Percentiles rank a stretch among this genome's conserved stretches.
phyloP scores from a whole-genome alignment of 1,140 invertebrate species.

The Pollicipes pollicipes region DNA sequence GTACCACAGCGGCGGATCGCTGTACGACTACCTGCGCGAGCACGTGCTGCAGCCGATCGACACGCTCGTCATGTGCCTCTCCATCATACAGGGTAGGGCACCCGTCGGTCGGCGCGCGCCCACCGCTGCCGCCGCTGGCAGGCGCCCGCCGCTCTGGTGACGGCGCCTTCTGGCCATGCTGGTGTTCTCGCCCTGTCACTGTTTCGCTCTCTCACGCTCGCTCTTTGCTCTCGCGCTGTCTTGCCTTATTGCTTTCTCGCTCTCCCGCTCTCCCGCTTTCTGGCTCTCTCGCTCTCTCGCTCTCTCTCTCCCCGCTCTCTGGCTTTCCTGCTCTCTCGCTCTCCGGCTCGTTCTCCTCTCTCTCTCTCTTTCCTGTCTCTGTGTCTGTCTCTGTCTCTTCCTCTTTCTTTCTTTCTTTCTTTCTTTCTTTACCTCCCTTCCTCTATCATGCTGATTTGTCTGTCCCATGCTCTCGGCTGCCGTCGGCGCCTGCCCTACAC shows the following conservation, averaged over 20 bases:
- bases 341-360: slow-evolving; percentile 16
- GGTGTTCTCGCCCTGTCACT: no score
- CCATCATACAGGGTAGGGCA: slow-evolving; percentile 23
- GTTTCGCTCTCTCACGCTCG: no score
- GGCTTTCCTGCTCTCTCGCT: slow-evolving; percentile 12
- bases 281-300: not conserved
- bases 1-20: slow-evolving; percentile 71
- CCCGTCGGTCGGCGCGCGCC: no score
- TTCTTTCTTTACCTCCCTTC: not conserved
- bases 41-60: slow-evolving; percentile 46
- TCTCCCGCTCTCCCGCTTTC: not conserved
- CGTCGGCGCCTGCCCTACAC: no score
- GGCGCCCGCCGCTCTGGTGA: no score
- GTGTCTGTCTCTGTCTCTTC: slow-evolving; percentile 24
- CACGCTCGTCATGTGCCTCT: slow-evolving; percentile 47
- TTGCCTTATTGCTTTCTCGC: not conserved
- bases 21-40: slow-evolving; percentile 70
- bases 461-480: no score
- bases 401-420: slow-evolving; percentile 23
- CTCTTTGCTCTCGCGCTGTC: not conserved
- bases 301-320: no score
- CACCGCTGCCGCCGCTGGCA: no score
- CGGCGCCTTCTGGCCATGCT: no score
- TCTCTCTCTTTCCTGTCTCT: slow-evolving; percentile 6
- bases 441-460: no score